Conservation (phyloP, 2,797 vertebrate species). For the Aselliscus stoliczkanus region DNA sequence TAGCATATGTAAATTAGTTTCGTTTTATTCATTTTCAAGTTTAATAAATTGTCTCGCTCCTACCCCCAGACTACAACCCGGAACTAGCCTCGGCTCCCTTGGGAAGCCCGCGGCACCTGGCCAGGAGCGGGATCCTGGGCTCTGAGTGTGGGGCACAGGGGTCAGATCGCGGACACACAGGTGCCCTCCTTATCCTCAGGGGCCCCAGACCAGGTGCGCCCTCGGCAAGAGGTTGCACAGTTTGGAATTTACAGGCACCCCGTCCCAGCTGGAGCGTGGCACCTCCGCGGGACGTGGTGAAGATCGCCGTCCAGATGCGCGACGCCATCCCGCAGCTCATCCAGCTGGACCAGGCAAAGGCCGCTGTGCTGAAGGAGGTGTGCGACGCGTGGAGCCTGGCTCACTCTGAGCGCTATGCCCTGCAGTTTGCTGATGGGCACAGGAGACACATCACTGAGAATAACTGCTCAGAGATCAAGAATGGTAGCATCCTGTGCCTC, state of each 20-base stretch:
- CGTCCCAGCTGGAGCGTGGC: conserved; percentile 85
- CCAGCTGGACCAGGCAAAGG: conserved; percentile 95
- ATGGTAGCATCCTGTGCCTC: conserved; percentile 95
- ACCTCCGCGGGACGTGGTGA: conserved; percentile 95
- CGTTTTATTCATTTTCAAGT: not conserved
- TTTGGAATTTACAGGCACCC: not conserved
- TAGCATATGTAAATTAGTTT: not conserved
- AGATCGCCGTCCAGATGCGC: conserved; percentile 97
- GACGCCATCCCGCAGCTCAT: conserved; percentile 97
- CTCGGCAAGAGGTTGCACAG: not conserved
- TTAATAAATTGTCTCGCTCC: not conserved
- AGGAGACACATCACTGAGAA: conserved; percentile 96
- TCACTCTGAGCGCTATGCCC: conserved; percentile 90
- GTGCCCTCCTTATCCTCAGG: not conserved
- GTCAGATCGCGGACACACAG: not conserved
- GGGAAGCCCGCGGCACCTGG: conserved; percentile 46
- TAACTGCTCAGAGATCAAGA: conserved; percentile 96
- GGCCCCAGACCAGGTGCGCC: not conserved
- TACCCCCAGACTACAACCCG: conserved; percentile 59
- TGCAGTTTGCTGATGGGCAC: conserved; percentile 93
- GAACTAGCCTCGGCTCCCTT: conserved; percentile 44
- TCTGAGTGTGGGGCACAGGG: not conserved
- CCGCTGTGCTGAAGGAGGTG: conserved; percentile 94
- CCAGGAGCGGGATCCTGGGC: not conserved
- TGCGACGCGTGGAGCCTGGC: conserved; percentile 94